Percentiles rank a stretch among this genome's conserved stretches.
Evolutionary conservation across 2,888 invertebrate species (phyloP).

Genomic region (Lasioglossum vierecki): DNA sequence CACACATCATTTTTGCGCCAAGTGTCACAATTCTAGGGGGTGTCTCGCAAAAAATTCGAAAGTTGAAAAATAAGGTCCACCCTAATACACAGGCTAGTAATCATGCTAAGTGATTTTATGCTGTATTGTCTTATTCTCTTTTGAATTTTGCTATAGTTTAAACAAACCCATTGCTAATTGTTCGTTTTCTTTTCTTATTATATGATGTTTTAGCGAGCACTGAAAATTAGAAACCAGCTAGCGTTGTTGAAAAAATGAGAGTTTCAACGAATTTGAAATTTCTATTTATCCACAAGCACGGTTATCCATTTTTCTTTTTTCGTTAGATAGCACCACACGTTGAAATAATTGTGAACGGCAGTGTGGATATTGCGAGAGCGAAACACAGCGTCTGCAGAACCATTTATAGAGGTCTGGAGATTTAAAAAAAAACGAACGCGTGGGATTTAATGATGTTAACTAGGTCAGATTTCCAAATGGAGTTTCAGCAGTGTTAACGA

Average conservation of each 20-base stretch:
- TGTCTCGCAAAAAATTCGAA: too few species aligned
- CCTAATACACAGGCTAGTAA: too few species aligned
- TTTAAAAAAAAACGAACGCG: slow-evolving; percentile 24
- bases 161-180: too few species aligned
- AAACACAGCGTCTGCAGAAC: slow-evolving; percentile 2
- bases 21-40: too few species aligned
- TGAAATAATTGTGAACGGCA: neutral
- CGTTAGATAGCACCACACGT: neutral
- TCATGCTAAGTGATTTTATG: too few species aligned
- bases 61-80: too few species aligned
- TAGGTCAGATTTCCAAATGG: slow-evolving; percentile 20
- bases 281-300: neutral
- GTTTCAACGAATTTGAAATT: neutral
- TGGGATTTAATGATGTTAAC: slow-evolving; percentile 20
- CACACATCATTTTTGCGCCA: too few species aligned
- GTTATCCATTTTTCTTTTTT: neutral
- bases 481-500: neutral
- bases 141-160: too few species aligned
- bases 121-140: too few species aligned
- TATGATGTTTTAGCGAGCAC: too few species aligned
- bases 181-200: too few species aligned
- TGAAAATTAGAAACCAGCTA: too few species aligned
- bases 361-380: neutral
- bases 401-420: neutral
- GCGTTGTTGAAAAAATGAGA: neutral